A percentile compares a stretch with the other conserved stretches of the same genome.
Evolutionary conservation across 2,888 invertebrate genomes (phyloP).

Genomic region (Chymomyza procnemis): DNA sequence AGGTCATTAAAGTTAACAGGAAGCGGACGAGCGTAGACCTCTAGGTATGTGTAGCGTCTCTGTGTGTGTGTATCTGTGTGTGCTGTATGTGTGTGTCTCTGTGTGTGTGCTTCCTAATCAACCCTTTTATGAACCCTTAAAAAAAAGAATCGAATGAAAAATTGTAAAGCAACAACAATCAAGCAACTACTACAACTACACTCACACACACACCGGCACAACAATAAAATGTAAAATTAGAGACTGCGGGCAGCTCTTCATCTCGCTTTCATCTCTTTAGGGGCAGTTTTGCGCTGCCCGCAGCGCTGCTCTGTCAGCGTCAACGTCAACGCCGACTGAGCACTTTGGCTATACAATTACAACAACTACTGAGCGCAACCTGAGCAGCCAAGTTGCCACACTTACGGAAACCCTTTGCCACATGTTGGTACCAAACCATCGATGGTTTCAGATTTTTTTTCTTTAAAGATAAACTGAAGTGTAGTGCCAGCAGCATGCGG

Average conservation of each 20-base stretch:
- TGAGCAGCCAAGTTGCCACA: not conserved
- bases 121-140: conserved; percentile 71
- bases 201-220: conserved; percentile 27
- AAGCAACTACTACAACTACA: not conserved
- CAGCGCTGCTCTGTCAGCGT: not conserved
- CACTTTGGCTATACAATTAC: not conserved
- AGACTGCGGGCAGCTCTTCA: conserved; percentile 37
- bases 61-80: conserved; percentile 22
- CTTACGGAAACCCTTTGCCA: not conserved
- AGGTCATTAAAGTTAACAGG: conserved; percentile 60
- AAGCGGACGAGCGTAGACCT: conserved; percentile 9
- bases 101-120: conserved; percentile 63
- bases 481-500: too few relatives aligned
- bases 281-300: not conserved
- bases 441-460: not conserved
- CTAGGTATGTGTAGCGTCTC: not conserved
- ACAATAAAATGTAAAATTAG: conserved; percentile 72
- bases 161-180: conserved; percentile 29
- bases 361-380: not conserved
- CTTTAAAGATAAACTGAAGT: not conserved
- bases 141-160: conserved; percentile 41
- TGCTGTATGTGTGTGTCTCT: conserved; percentile 23
- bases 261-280: not conserved
- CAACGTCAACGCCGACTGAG: conserved; percentile 25
- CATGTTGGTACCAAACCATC: not conserved